Conservation (phyloP, 2,888 invertebrate species). For the Ellobium chinense region DNA sequence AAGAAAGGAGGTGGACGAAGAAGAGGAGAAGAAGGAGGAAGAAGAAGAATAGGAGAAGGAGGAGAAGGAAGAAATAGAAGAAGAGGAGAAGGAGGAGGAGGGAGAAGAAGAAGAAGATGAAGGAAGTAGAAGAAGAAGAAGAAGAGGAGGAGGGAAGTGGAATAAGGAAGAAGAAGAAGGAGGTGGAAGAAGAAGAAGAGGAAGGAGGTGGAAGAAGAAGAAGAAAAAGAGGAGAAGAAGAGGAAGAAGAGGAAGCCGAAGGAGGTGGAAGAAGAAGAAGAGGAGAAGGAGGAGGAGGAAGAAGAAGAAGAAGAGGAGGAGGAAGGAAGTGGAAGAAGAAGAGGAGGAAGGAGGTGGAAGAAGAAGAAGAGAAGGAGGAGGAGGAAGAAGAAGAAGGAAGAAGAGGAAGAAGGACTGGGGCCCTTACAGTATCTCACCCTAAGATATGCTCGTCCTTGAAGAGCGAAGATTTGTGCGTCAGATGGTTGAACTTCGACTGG, state of each 20-base stretch:
- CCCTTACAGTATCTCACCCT: not conserved
- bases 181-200: not conserved
- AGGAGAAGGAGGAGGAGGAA: not conserved
- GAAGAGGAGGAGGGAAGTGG: not conserved
- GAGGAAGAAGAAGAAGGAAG: not conserved
- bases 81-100: not conserved
- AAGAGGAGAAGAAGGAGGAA: not conserved
- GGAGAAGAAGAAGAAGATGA: not conserved
- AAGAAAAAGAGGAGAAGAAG: slow-evolving; percentile 2
- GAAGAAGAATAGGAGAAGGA: not conserved
- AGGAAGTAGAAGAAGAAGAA: slow-evolving; percentile 10
- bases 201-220: not conserved
- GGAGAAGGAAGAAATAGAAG: not conserved
- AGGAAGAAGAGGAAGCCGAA: slow-evolving; percentile 2
- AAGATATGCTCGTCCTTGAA: not conserved
- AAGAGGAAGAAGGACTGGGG: not conserved
- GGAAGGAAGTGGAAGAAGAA: not conserved
- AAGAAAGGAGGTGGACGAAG: not conserved
- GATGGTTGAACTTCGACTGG: too few species aligned
- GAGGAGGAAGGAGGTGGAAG: not conserved
- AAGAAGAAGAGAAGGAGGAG: not conserved
- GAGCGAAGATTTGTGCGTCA: not conserved
- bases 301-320: not conserved
- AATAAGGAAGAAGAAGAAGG: not conserved
- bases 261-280: slow-evolving; percentile 18